Evolutionary conservation across 2,888 invertebrate species (phyloP).

Genomic region (Drymonia ruficornis): DNA sequence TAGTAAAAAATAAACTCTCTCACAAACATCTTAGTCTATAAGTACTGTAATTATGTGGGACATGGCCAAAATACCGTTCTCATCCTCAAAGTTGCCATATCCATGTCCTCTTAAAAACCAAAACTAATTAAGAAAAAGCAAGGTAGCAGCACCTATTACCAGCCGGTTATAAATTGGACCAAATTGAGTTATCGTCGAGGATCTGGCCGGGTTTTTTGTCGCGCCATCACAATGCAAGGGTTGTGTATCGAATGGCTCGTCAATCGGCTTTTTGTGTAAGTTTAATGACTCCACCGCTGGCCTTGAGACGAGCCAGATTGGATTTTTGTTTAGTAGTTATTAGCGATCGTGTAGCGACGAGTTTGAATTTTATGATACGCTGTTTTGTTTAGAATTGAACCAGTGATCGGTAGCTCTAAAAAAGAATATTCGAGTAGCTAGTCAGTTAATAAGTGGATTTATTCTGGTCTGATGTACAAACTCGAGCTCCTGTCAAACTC

Average conservation of each 20-base stretch:
- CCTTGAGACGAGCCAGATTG: conserved; percentile 38
- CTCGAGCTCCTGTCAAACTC: no score
- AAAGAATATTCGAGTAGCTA: no score
- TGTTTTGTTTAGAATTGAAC: neutral
- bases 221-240: conserved; percentile 35
- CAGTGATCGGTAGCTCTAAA: no score
- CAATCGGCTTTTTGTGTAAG: conserved; percentile 42
- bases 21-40: no score
- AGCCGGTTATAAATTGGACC: conserved; percentile 37
- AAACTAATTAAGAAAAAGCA: conserved; percentile 37
- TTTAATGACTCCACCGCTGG: conserved; percentile 41
- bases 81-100: no score
- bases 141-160: conserved; percentile 36
- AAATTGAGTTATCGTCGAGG: conserved; percentile 56
- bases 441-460: no score
- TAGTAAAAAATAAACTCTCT: no score
- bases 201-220: conserved; percentile 46
- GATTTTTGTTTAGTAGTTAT: conserved; percentile 29
- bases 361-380: neutral
- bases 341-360: neutral
- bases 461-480: no score
- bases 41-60: no score
- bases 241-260: conserved; percentile 41
- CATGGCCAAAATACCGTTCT: no score
- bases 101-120: conserved; percentile 12